Percentiles rank a stretch among this genome's conserved stretches.
Evolutionary conservation across 2,888 invertebrate genomes (phyloP).

Genomic region (Drosophila maculinotata): DNA sequence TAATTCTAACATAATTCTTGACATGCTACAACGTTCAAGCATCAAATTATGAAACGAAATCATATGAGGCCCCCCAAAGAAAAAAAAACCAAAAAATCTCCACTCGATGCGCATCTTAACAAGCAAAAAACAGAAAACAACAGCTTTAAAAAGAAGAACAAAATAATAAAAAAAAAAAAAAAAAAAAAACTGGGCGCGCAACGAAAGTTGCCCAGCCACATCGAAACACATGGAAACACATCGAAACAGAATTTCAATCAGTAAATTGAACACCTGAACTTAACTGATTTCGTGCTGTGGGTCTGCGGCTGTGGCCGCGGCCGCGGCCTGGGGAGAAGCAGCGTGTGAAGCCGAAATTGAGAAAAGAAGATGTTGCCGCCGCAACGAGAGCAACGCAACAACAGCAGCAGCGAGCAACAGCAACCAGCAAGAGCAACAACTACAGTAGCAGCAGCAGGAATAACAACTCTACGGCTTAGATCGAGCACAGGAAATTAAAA

Average conservation of each 20-base stretch:
- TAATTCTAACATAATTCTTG: constrained; percentile 74
- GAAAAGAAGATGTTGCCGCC: constrained; percentile 61
- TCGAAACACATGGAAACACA: too few relatives aligned
- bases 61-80: constrained; percentile 39
- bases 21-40: constrained; percentile 50
- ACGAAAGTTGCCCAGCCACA: constrained; percentile 73
- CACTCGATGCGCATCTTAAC: constrained; percentile 41
- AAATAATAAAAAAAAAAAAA: constrained; percentile 1
- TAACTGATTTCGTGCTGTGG: constrained; percentile 76
- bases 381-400: constrained; percentile 35
- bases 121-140: constrained; percentile 38
- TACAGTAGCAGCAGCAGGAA: constrained; percentile 41
- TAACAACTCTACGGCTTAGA: constrained; percentile 32
- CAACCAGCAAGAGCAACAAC: constrained; percentile 12
- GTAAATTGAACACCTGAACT: constrained; percentile 81
- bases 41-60: constrained; percentile 56
- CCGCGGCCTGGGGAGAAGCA: constrained; percentile 65
- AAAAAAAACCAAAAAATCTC: constrained; percentile 6
- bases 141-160: not conserved
- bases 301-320: constrained; percentile 18
- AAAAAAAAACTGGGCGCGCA: constrained; percentile 52
- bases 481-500: constrained; percentile 71
- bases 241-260: constrained; percentile 73
- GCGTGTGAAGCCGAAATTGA: constrained; percentile 44
- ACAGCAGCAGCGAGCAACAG: constrained; percentile 4